Conservation (phyloP, 2,888 invertebrate species). For the Nycteola revayana region DNA sequence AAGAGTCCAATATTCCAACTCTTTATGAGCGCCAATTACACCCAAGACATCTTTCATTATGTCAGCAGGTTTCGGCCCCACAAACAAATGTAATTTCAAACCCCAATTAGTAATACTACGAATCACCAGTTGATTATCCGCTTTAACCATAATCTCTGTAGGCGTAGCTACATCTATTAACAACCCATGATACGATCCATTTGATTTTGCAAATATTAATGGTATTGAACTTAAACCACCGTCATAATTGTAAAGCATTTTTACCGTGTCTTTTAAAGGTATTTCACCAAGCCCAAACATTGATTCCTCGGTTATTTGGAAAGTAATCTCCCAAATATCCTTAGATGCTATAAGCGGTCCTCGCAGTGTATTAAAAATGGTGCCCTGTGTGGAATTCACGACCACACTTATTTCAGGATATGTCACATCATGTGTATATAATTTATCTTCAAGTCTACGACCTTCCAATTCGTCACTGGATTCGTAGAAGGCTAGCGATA, state of each 20-base stretch:
- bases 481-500: conserved; percentile 60
- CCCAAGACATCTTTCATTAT: conserved; percentile 62
- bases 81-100: conserved; percentile 64
- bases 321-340: conserved; percentile 83
- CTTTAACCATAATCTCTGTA: conserved; percentile 76
- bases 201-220: conserved; percentile 74
- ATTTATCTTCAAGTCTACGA: conserved; percentile 43
- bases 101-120: conserved; percentile 76
- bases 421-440: conserved; percentile 50
- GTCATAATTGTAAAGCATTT: conserved; percentile 71
- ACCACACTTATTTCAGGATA: conserved; percentile 54
- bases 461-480: conserved; percentile 37
- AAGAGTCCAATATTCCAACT: conserved; percentile 71
- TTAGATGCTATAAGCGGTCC: conserved; percentile 83
- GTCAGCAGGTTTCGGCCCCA: conserved; percentile 62
- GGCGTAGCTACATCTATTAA: conserved; percentile 77
- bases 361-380: conserved; percentile 75
- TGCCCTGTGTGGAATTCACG: conserved; percentile 48
- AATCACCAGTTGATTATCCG: conserved; percentile 76
- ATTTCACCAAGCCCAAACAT: conserved; percentile 82
- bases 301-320: conserved; percentile 74
- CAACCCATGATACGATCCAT: conserved; percentile 80
- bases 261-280: conserved; percentile 55
- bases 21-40: conserved; percentile 41
- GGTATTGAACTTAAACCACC: conserved; percentile 70